Evolutionary conservation across 2,113 vertebrate species (phyloP).

Genomic region (Hippocampus mohnikei): DNA sequence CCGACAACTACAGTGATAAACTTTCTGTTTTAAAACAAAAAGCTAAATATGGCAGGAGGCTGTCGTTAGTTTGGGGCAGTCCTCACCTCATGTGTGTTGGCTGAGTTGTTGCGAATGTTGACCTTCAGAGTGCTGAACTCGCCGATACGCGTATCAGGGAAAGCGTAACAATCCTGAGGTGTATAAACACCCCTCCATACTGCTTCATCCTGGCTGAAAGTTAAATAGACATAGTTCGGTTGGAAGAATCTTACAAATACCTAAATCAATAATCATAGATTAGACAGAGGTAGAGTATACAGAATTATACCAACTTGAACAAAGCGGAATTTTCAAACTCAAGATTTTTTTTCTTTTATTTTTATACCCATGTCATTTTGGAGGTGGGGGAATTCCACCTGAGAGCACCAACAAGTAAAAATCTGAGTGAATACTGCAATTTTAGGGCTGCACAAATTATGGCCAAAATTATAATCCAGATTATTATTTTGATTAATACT

Average conservation of each 20-base stretch:
- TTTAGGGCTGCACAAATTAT: no score
- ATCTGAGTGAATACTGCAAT: no score
- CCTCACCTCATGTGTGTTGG: constrained; percentile 76
- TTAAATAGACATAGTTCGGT: constrained; percentile 1
- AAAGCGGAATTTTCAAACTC: no score
- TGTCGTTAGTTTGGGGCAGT: background rate
- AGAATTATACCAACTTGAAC: no score
- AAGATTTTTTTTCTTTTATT: no score
- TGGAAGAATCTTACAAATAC: background rate
- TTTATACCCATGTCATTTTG: no score
- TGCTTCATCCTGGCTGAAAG: constrained; percentile 65
- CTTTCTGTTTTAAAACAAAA: background rate
- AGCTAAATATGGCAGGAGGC: background rate
- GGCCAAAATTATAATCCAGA: no score
- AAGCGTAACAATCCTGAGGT: constrained; percentile 81
- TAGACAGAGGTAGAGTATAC: no score
- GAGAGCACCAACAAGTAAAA: no score
- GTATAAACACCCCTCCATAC: constrained; percentile 76
- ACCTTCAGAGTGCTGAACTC: constrained; percentile 83
- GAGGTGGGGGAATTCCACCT: no score
- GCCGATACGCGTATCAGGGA: constrained; percentile 78
- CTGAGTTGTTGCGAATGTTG: constrained; percentile 86
- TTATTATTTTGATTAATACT: no score
- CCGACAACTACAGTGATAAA: background rate
- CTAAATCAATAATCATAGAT: no score